phyloP scores from a whole-genome alignment of 2,888 invertebrate species.

The Oligia strigilis region DNA sequence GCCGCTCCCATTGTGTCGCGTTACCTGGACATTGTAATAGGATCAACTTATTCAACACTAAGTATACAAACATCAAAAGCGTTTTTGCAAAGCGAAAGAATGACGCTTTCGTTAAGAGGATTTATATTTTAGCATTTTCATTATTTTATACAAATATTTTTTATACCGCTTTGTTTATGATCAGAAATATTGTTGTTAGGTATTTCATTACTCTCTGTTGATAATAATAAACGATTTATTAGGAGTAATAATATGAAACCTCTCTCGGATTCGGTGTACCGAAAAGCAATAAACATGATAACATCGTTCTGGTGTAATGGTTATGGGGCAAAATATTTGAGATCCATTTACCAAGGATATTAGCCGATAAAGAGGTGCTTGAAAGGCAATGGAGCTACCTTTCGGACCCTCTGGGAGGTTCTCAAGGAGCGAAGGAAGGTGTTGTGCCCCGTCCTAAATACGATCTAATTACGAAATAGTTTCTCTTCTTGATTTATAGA shows the following conservation, averaged over 20 bases:
- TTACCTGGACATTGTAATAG: conserved; percentile 90
- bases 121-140: conserved; percentile 75
- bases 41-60: conserved; percentile 91
- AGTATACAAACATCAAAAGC: conserved; percentile 90
- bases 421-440: conserved; percentile 87
- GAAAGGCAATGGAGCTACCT: conserved; percentile 88
- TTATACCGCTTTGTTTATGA: conserved; percentile 56
- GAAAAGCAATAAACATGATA: conserved; percentile 85
- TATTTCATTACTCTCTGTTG: conserved; percentile 51
- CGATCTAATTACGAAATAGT: conserved; percentile 91
- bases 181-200: conserved; percentile 40
- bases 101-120: conserved; percentile 85
- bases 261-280: conserved; percentile 65
- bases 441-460: conserved; percentile 89
- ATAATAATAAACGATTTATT: conserved; percentile 65
- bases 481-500: conserved; percentile 91
- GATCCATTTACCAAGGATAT: conserved; percentile 89
- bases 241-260: conserved; percentile 65
- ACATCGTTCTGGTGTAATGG: conserved; percentile 82
- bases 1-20: conserved; percentile 84
- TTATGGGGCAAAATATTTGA: conserved; percentile 87
- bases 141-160: conserved; percentile 51
- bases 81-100: conserved; percentile 83
- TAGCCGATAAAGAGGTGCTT: conserved; percentile 90
- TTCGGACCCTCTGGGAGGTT: conserved; percentile 87